phyloP scores from a whole-genome alignment of 2,797 vertebrate genomes.

The Chlorospingus flavigularis region DNA sequence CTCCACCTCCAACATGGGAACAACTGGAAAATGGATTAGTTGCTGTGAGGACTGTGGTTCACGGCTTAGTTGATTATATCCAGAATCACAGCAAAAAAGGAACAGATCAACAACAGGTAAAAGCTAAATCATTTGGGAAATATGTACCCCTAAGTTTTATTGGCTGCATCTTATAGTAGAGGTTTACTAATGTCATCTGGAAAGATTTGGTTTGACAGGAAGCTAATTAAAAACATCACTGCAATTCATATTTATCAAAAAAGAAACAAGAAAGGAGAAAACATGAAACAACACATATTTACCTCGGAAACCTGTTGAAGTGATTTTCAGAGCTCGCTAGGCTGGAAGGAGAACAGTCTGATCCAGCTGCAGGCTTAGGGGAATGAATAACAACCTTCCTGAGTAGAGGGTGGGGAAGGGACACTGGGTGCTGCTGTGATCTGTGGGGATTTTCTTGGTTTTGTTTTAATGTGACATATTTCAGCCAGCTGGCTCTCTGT shows the following conservation, averaged over 20 bases:
- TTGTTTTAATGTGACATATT: neutral
- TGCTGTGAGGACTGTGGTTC: conserved; percentile 96
- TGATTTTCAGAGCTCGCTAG: neutral
- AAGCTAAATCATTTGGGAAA: neutral
- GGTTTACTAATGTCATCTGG: neutral
- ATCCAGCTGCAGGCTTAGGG: neutral
- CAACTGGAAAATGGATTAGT: conserved; percentile 95
- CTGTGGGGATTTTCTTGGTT: neutral
- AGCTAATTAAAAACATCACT: neutral
- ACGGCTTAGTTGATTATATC: conserved; percentile 98
- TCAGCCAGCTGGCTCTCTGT: neutral
- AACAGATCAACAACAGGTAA: conserved; percentile 94
- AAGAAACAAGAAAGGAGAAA: neutral
- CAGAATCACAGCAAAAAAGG: conserved; percentile 99
- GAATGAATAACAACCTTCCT: neutral
- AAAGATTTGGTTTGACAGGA: neutral
- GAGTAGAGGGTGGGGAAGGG: neutral
- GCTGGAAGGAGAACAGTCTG: neutral
- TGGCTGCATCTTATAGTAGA: neutral
- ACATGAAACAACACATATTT: fast-evolving
- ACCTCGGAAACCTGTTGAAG: neutral
- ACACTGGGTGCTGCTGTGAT: neutral
- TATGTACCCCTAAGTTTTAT: neutral
- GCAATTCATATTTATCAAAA: neutral
- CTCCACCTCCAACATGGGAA: conserved; percentile 96